Evolutionary conservation across 2,113 vertebrate species (phyloP).

Genomic region (Loxodonta africana): DNA sequence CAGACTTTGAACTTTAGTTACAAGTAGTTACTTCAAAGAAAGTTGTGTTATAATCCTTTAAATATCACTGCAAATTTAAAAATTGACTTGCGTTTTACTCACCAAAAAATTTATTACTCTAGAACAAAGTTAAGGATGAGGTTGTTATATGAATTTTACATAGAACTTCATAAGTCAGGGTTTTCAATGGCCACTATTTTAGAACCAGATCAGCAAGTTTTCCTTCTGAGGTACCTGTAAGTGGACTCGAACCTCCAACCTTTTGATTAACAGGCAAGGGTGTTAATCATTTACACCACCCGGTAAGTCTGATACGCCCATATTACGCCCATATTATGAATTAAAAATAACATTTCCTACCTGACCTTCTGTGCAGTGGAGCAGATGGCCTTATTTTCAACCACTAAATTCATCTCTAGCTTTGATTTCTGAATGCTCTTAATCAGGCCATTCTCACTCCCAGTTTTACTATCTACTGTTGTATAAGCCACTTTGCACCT

Average conservation of each 20-base stretch:
- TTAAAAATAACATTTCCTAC: neutral
- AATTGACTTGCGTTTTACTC: constrained; percentile 61
- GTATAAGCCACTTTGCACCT: neutral
- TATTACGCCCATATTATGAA: neutral
- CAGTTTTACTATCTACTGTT: neutral
- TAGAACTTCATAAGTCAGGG: neutral
- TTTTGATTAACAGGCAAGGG: neutral
- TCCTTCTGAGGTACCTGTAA: no score
- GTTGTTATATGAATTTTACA: neutral
- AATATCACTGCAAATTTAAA: constrained; percentile 62
- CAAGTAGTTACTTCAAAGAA: neutral
- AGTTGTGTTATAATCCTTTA: constrained; percentile 65
- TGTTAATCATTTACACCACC: neutral
- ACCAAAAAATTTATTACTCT: constrained; percentile 74
- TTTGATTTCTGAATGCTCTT: constrained; percentile 1
- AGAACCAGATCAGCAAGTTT: neutral
- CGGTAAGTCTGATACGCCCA: neutral
- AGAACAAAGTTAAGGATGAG: neutral
- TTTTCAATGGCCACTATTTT: neutral
- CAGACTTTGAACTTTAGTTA: constrained; percentile 57
- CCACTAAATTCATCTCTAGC: neutral
- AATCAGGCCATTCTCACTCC: neutral
- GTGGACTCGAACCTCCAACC: neutral
- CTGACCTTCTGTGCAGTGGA: neutral
- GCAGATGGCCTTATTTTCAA: neutral